Evolutionary conservation across 2,113 vertebrate species (phyloP), one percentile per base, ranked within the genome.

Genomic region (Saimiri boliviensis): DNA sequence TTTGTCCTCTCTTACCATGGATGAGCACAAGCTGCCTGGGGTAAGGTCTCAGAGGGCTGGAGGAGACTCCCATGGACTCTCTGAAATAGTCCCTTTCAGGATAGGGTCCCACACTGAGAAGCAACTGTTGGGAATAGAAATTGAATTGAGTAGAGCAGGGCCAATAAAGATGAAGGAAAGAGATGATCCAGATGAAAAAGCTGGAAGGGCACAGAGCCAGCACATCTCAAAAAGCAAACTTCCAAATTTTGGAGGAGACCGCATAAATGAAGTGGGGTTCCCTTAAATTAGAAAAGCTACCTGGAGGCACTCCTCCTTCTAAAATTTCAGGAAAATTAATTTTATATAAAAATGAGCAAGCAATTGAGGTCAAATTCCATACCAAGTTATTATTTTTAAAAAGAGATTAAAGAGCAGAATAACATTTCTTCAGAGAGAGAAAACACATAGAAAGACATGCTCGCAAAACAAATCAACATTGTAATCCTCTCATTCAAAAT

Each of bases 281-380:
- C 45, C 27, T 77, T 76, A 87, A 70, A 63, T 87, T 37, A 93
- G 82, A 82, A 91, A 93, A 93, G 19, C 58, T 60, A 52, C 35
- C 86, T 92, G 14, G 58, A 85, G 63, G 86, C 54, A n/a, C 17
- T 93, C 54, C 40, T 66, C 20, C 66, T 90, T 93, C 85, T 89
- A 80, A 85, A 82, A 77, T 94, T 96, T 93, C 7, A 54, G 74
- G 68, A 82, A 92, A 97, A 89, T 12, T 21, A 84, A 94, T 92
- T 86, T 89, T 68, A 91, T 32, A 74, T 76, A 87, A 84, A 91
- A 91, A 84, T 84, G 71, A 95, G 45, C 52, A 93, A 73, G 60
- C 30, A 93, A 74, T 58, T 66, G 52, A 95, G 76, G 60, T 90
- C 66, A 96, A 71, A 86, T 86, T 35, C n/a, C 42, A 89, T 45